phyloP scores from a whole-genome alignment of 2,797 vertebrate genomes.

The Tangara arthus region DNA sequence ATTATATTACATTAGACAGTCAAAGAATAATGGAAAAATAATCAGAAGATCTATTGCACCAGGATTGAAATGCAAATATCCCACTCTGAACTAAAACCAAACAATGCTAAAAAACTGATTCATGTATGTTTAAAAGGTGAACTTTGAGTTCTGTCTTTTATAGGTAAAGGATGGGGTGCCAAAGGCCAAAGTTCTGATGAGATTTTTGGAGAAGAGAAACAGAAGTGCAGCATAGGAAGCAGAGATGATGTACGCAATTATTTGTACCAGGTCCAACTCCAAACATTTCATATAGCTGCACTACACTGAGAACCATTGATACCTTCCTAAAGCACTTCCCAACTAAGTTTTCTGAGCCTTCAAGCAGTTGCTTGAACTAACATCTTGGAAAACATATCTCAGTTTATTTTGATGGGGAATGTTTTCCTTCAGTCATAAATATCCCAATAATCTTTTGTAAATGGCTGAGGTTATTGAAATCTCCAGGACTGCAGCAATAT shows the following conservation, averaged over 20 bases:
- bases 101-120: neutral
- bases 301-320: neutral
- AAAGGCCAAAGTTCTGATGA: neutral
- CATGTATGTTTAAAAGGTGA: neutral
- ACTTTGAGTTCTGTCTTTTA: neutral
- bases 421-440: slow-evolving; percentile 53
- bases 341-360: neutral
- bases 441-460: slow-evolving; percentile 56
- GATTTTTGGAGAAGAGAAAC: neutral
- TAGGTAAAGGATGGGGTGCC: neutral
- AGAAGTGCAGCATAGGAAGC: neutral
- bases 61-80: neutral
- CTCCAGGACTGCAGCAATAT: slow-evolving; percentile 41
- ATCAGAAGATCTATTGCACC: neutral
- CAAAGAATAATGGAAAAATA: neutral
- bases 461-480: slow-evolving; percentile 60
- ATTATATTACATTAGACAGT: neutral
- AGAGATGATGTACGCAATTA: neutral
- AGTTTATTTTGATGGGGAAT: slow-evolving; percentile 44
- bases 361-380: neutral
- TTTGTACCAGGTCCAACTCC: neutral
- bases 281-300: neutral
- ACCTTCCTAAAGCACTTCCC: neutral
- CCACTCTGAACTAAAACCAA: neutral
- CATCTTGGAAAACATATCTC: slow-evolving; percentile 36